A percentile compares a stretch with the other conserved stretches of the same genome.
These are phyloP conservation scores for Athalia circularis DNA, from an alignment of 2,888 invertebrate genomes.

Conservation along the genomic window DNA sequence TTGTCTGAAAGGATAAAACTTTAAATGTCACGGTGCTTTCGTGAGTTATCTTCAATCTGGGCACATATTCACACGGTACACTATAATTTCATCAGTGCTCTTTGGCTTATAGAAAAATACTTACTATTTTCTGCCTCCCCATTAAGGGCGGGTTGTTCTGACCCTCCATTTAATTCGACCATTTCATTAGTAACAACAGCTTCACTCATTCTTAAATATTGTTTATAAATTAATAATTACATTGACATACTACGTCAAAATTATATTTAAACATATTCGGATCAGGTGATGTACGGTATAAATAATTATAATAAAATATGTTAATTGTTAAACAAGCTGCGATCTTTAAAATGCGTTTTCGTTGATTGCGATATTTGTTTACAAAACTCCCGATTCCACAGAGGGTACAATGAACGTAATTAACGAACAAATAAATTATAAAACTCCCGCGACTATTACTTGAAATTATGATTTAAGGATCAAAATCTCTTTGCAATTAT, in stretches of 20 bases:
- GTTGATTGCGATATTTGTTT: slow-evolving; percentile 10
- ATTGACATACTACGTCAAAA: neutral
- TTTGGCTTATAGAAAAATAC: slow-evolving; percentile 17
- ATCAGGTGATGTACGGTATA: neutral
- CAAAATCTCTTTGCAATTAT: too few species aligned
- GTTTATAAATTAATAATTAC: neutral
- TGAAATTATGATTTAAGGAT: too few species aligned
- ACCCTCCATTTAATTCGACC: slow-evolving; percentile 61
- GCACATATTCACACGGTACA: neutral
- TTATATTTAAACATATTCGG: slow-evolving; percentile 18
- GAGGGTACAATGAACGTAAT: too few species aligned
- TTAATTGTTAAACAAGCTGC: neutral
- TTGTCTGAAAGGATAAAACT: slow-evolving; percentile 53
- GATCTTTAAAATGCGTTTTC: neutral
- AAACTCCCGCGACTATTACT: too few species aligned
- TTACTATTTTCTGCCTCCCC: slow-evolving; percentile 66
- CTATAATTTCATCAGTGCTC: neutral
- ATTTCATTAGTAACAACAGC: slow-evolving; percentile 56
- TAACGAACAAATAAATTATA: too few species aligned
- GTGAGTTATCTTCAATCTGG: neutral
- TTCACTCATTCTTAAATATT: slow-evolving; percentile 59
- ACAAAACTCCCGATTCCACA: slow-evolving; percentile 13
- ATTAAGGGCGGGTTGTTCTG: slow-evolving; percentile 62
- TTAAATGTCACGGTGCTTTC: neutral
- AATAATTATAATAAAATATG: neutral